A percentile compares a stretch with the other conserved stretches of the same genome.
Evolutionary conservation across 2,113 vertebrate genomes (phyloP).

Genomic region (Hyla sarda): DNA sequence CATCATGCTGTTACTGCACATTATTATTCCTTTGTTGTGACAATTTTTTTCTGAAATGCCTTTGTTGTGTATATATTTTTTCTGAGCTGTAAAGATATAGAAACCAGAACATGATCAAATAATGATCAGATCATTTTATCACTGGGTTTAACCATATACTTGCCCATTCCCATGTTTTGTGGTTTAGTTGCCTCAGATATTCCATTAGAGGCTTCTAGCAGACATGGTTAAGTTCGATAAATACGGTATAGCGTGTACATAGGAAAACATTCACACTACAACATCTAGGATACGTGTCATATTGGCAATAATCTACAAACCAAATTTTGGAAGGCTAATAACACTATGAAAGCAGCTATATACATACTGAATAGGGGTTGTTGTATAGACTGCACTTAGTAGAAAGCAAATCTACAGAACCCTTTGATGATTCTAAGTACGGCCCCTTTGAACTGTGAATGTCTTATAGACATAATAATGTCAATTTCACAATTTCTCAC

Average conservation of each 20-base stretch:
- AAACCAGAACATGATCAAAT: conserved; percentile 47
- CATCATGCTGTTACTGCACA: conserved; percentile 39
- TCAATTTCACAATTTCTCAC: too few relatives aligned
- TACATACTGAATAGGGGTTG: too few relatives aligned
- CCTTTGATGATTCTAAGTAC: too few relatives aligned
- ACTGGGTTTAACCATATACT: conserved; percentile 26
- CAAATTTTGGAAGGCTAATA: too few relatives aligned
- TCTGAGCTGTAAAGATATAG: conserved; percentile 35
- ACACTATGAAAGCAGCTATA: too few relatives aligned
- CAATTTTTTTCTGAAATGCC: conserved; percentile 52
- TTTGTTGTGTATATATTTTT: conserved; percentile 50
- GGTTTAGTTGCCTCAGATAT: not conserved
- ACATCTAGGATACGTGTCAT: too few relatives aligned
- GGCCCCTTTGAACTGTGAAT: too few relatives aligned
- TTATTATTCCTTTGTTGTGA: conserved; percentile 60
- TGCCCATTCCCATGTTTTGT: not conserved
- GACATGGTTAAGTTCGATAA: not conserved
- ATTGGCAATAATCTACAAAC: too few relatives aligned
- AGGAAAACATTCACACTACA: too few relatives aligned
- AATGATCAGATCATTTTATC: conserved; percentile 9
- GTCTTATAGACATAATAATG: too few relatives aligned
- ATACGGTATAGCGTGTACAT: not conserved
- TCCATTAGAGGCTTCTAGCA: not conserved
- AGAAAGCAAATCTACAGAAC: too few relatives aligned
- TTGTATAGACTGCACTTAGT: too few relatives aligned